Evolutionary conservation across 2,797 vertebrate genomes (phyloP).

Genomic region (Eulemur coronatus): DNA sequence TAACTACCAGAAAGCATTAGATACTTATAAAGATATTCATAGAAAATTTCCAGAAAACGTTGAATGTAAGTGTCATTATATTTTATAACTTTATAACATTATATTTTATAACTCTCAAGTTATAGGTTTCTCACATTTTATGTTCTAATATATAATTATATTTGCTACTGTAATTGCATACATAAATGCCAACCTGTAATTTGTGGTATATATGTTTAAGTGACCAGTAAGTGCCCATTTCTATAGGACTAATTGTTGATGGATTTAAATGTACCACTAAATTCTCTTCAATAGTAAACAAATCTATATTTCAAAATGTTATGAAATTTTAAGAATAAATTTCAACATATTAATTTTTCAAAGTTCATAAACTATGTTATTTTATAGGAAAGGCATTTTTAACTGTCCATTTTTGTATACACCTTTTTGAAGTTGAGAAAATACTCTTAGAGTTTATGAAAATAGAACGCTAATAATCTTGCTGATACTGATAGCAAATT

Average conservation of each 20-base stretch:
- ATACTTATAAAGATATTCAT: conserved; percentile 96
- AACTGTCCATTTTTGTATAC: not conserved
- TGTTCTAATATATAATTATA: conserved; percentile 14
- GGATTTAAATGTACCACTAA: not conserved
- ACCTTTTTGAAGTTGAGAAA: conserved; percentile 4
- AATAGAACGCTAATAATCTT: conserved; percentile 11
- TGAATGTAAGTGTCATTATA: conserved; percentile 90
- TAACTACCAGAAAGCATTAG: conserved; percentile 97
- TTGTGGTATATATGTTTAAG: conserved; percentile 4
- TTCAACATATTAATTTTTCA: not conserved
- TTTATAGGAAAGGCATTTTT: conserved; percentile 25
- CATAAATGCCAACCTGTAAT: not conserved
- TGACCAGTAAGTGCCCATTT: not conserved
- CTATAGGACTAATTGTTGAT: conserved; percentile 24
- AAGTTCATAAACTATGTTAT: not conserved
- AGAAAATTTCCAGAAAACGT: conserved; percentile 96
- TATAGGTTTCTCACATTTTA: conserved; percentile 5
- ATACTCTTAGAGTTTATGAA: conserved; percentile 27
- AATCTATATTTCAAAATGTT: not conserved
- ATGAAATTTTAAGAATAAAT: conserved; percentile 15
- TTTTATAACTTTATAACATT: not conserved
- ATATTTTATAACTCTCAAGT: not conserved
- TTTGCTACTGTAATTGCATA: not conserved
- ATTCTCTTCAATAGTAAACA: conserved; percentile 20
- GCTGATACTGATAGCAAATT: not conserved